These are phyloP conservation scores for Temnothorax rugatulus DNA, from an alignment of 2,888 invertebrate species.

Conservation along the genomic window DNA sequence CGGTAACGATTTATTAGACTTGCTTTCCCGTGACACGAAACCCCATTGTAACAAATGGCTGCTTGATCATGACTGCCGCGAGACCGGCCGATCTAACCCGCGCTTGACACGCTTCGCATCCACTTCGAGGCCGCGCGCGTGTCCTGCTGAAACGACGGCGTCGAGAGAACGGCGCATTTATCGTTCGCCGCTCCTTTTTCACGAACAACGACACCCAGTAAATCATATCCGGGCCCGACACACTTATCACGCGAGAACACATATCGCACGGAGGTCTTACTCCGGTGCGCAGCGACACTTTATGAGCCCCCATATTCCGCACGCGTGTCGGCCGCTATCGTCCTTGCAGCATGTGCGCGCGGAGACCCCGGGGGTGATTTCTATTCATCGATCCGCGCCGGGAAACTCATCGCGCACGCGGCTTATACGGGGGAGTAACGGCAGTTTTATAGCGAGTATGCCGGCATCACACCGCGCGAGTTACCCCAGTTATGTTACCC, in stretches of 20 bases:
- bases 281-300: constrained; percentile 58
- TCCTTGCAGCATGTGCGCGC: constrained; percentile 69
- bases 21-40: constrained; percentile 18
- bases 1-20: constrained; percentile 40
- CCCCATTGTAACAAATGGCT: constrained; percentile 26
- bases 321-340: constrained; percentile 73
- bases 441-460: constrained; percentile 68
- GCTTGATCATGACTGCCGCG: constrained; percentile 35
- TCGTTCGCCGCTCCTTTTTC: constrained; percentile 24
- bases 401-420: constrained; percentile 67
- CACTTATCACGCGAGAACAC: constrained; percentile 64
- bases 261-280: constrained; percentile 56
- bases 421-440: constrained; percentile 73
- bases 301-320: constrained; percentile 72
- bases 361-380: constrained; percentile 72
- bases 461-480: constrained; percentile 57
- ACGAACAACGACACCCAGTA: constrained; percentile 57
- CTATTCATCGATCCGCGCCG: constrained; percentile 76
- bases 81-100: constrained; percentile 20
- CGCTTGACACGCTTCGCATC: constrained; percentile 24
- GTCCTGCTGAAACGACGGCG: background rate
- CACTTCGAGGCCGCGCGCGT: constrained; percentile 13
- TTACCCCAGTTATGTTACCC: constrained; percentile 60
- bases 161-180: constrained; percentile 10
- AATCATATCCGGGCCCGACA: constrained; percentile 61